These are phyloP conservation scores for Stegodyphus dumicola DNA, from an alignment of 1,140 invertebrate species.

Conservation along the genomic window DNA sequence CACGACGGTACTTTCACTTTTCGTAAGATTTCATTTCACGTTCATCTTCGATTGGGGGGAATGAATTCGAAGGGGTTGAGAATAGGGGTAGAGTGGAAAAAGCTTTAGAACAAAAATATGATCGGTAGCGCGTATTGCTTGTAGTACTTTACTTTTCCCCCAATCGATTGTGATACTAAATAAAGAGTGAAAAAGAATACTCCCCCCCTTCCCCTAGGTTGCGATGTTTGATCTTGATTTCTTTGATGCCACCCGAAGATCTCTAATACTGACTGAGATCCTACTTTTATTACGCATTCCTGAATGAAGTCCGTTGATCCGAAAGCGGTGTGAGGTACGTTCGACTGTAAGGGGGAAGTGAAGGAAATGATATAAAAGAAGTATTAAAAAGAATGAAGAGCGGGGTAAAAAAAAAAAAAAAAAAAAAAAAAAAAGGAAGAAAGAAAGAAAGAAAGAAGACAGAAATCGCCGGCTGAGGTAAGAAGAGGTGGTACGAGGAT, in stretches of 20 bases:
- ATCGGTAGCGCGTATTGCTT: conserved; percentile 13
- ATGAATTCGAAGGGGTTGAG: neutral
- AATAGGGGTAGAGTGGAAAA: neutral
- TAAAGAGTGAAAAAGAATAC: conserved; percentile 32
- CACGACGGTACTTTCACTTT: conserved; percentile 28
- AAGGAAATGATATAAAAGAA: no score
- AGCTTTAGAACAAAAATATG: conserved; percentile 43
- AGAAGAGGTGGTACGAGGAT: no score
- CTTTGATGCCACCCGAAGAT: conserved; percentile 35
- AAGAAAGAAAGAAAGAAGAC: no score
- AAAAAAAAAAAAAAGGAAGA: no score
- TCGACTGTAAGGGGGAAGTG: no score
- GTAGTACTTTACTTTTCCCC: conserved; percentile 31
- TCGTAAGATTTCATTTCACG: conserved; percentile 39
- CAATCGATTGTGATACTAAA: conserved; percentile 37
- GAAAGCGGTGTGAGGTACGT: neutral
- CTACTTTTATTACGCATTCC: conserved; percentile 31
- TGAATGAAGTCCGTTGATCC: conserved; percentile 31
- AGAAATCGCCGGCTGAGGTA: no score
- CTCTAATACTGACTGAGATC: conserved; percentile 41
- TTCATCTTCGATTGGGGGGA: neutral
- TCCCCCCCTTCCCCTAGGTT: neutral
- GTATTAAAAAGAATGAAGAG: no score
- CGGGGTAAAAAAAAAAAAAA: no score
- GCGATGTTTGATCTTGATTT: conserved; percentile 42